Percentiles rank a stretch among this genome's conserved stretches.
Evolutionary conservation across 2,888 invertebrate genomes (phyloP).

Genomic region (Pristionchus japonicus): DNA sequence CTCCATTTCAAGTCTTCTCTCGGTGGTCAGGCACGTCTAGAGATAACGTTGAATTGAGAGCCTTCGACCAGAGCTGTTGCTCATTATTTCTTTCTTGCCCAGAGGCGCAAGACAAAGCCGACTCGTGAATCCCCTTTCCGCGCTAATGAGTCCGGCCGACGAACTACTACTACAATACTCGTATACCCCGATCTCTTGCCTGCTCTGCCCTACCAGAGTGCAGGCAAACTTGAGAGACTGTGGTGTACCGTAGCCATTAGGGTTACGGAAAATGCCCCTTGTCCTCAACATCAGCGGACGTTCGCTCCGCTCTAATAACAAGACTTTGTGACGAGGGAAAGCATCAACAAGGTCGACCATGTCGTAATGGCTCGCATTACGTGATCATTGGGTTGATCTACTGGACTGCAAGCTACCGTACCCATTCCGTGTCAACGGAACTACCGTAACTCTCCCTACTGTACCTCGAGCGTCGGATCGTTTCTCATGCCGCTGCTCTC

Average conservation of each 20-base stretch:
- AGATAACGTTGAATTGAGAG: neutral
- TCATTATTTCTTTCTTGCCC: no score
- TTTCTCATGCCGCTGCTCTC: neutral
- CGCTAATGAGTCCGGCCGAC: neutral
- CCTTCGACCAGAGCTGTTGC: no score
- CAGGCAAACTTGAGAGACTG: neutral
- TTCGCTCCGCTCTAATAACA: neutral
- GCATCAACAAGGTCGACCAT: neutral
- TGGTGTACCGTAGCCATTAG: neutral
- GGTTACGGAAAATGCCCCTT: neutral
- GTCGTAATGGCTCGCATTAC: neutral
- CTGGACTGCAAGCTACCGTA: neutral
- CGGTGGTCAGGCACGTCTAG: neutral
- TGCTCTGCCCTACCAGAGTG: neutral
- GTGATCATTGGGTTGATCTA: no score
- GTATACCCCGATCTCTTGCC: neutral
- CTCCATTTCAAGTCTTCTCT: neutral
- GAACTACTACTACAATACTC: neutral
- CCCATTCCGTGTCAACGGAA: neutral
- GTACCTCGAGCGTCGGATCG: slow-evolving; percentile 36
- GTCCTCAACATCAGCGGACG: neutral
- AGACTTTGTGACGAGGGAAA: neutral
- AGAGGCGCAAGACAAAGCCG: neutral
- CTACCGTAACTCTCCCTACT: neutral
- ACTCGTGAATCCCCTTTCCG: neutral